These are phyloP conservation scores for Trilocha varians DNA, from an alignment of 2,888 invertebrate genomes.

Conservation along the genomic window DNA sequence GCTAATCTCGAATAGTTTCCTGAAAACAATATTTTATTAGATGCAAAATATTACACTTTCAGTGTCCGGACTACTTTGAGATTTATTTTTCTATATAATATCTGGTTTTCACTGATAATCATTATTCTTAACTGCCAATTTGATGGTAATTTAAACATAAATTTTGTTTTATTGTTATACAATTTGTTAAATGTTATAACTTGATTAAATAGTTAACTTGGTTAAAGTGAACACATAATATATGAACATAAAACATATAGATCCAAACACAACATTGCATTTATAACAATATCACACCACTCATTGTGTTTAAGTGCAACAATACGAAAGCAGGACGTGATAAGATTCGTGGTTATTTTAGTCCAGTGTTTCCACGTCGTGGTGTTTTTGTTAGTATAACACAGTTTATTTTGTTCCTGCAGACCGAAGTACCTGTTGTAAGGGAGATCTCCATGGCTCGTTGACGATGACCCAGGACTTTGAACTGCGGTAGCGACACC, in stretches of 20 bases:
- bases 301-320: conserved; percentile 63
- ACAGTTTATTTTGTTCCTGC: conserved; percentile 27
- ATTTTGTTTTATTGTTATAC: too few species aligned
- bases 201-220: too few species aligned
- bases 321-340: conserved; percentile 72
- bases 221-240: too few species aligned
- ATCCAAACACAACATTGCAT: conserved; percentile 5
- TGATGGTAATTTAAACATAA: too few species aligned
- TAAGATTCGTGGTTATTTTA: conserved; percentile 63
- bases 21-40: conserved; percentile 35
- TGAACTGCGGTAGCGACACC: conserved; percentile 97
- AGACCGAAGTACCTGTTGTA: conserved; percentile 87
- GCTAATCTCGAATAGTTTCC: conserved; percentile 97
- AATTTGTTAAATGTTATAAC: too few species aligned
- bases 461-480: conserved; percentile 96
- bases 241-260: not conserved
- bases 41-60: not conserved
- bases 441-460: conserved; percentile 97
- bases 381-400: conserved; percentile 28
- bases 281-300: conserved; percentile 46
- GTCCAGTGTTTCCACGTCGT: conserved; percentile 62
- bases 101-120: too few species aligned
- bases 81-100: too few species aligned
- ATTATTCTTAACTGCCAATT: too few species aligned
- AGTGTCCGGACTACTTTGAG: too few species aligned